Evolutionary conservation across 2,113 vertebrate genomes (phyloP).

Genomic region (Marcusenius ussheri): DNA sequence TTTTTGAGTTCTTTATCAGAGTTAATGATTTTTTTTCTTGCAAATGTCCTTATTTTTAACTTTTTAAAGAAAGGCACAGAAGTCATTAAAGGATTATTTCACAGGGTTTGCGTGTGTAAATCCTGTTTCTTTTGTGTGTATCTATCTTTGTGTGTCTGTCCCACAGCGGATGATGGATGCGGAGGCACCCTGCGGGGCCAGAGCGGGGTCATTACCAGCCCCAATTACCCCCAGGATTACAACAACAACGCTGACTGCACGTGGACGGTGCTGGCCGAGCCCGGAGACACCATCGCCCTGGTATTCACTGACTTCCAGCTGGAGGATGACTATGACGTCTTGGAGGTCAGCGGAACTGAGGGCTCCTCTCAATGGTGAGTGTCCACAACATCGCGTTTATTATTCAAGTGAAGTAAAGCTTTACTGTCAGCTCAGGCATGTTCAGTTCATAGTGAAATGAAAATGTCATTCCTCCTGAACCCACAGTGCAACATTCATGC

Average conservation of each 20-base stretch:
- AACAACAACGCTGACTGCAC: slow-evolving; percentile 95
- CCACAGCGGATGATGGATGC: slow-evolving; percentile 85
- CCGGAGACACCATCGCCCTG: slow-evolving; percentile 93
- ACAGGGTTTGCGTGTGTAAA: neutral
- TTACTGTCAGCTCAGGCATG: neutral
- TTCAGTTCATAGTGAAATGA: neutral
- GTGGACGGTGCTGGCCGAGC: slow-evolving; percentile 93
- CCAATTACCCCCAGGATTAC: slow-evolving; percentile 89
- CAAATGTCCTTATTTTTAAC: slow-evolving; percentile 16
- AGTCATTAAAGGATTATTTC: neutral
- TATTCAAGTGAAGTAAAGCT: neutral
- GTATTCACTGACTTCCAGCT: slow-evolving; percentile 95
- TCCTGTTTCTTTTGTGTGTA: neutral
- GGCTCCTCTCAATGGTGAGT: slow-evolving; percentile 93
- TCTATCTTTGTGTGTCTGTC: slow-evolving; percentile 1
- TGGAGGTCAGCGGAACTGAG: slow-evolving; percentile 93
- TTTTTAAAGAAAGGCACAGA: slow-evolving; percentile 10
- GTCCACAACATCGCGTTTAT: neutral
- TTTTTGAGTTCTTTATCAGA: slow-evolving; percentile 15
- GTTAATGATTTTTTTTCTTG: slow-evolving; percentile 6
- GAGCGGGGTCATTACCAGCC: slow-evolving; percentile 90
- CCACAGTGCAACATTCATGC: neutral
- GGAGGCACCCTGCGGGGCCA: slow-evolving; percentile 90
- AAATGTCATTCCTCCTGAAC: neutral
- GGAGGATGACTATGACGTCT: slow-evolving; percentile 90